Evolutionary conservation across 1,140 invertebrate species (phyloP), one percentile per base, ranked within the genome.

Genomic region (Eciton burchellii): DNA sequence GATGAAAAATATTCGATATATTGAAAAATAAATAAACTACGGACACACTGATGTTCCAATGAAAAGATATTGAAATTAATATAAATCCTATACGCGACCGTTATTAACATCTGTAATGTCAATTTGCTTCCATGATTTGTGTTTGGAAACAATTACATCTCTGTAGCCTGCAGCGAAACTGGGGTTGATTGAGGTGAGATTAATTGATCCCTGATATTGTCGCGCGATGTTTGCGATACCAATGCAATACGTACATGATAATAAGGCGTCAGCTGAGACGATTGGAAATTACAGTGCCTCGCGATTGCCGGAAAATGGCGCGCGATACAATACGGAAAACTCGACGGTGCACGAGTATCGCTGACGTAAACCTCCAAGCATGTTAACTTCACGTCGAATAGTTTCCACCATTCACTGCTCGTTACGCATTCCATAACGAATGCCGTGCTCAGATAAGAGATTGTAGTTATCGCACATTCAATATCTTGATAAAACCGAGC

Each of bases 281-380:
- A 14, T 74, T 41, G 59, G 59, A 52, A 65, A 21, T 76, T 52
- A 65, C n/a, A n/a, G n/a, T n/a, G n/a, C 45, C 41, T 59, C 21
- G 45, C 29, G 47, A 65, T 65, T 41, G 45, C 65, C 12, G 59
- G 43, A 19, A 43, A 63, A 62, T 29, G 66, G 74, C 49, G 57
- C 11, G 57, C 74, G 72, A 81, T 41, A 66, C 62, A 59, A 65
- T 71, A 21, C 82, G 84, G 77, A 82, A 85, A 86, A 82, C 83
- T 68, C 54, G 82, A 70, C 63, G 21, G 24, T 47, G 41, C 6
- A 3, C 35, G 6, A 57, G 43, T 47, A 73, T 49, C 63, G 57
- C 82, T 85, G 84, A 85, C 82, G 84, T 84, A 84, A 84, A 70
- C 59, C 29, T 4, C 52, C 65, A 72, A 57, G 74, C 66, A 84